phyloP scores from a whole-genome alignment of 1,140 invertebrate species.

The Stenopsyche tienmushanensis region DNA sequence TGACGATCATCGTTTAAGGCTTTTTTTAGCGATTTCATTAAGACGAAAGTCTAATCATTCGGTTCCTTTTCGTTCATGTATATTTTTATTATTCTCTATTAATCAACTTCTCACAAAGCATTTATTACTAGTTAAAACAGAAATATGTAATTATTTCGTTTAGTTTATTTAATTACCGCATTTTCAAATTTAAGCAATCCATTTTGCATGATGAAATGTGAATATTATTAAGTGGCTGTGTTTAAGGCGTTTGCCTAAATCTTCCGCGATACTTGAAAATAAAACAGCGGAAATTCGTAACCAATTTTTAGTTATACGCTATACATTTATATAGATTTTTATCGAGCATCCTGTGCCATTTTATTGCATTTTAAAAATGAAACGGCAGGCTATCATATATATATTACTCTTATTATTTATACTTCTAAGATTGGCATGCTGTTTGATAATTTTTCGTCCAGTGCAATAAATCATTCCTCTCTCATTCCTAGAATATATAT shows the following conservation, averaged over 20 bases:
- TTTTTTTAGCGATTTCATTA: conserved; percentile 39
- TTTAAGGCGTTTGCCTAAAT: no score
- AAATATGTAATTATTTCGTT: neutral
- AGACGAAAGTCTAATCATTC: conserved; percentile 34
- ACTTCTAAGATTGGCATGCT: no score
- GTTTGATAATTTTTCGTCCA: neutral
- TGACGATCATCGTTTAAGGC: conserved; percentile 46
- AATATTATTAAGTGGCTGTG: no score
- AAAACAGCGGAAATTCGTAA: neutral
- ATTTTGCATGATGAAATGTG: no score
- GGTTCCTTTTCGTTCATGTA: neutral
- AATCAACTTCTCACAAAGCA: neutral
- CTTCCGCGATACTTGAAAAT: no score
- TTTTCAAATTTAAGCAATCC: no score
- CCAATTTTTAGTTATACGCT: neutral
- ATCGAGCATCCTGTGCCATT: neutral
- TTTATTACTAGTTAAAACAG: neutral
- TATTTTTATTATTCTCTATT: neutral
- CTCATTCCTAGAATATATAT: neutral
- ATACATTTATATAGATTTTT: neutral
- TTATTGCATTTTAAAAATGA: neutral
- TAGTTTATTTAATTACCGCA: no score
- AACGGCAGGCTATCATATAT: no score
- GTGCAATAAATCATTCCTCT: neutral
- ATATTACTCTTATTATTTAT: no score